Conservation (phyloP, 1,140 invertebrate genomes). For the Himalopsyche phryganea region DNA sequence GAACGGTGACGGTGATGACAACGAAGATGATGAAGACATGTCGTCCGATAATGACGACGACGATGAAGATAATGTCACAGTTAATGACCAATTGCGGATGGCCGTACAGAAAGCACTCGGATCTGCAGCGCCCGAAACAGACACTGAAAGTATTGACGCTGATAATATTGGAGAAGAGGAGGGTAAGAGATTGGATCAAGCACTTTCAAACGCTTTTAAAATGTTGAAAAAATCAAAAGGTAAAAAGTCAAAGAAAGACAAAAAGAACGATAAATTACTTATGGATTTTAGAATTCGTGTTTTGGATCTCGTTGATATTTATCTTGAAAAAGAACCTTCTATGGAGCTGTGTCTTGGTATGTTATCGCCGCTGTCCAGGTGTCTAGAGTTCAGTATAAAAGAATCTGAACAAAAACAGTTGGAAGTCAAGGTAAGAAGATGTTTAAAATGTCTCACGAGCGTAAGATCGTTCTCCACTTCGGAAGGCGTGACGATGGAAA, state of each 20-base stretch:
- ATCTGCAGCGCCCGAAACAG: conserved; percentile 52
- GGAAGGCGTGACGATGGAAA: conserved; percentile 54
- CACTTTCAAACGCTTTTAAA: conserved; percentile 67
- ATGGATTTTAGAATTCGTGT: conserved; percentile 68
- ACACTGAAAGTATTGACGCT: conserved; percentile 69
- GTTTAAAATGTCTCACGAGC: conserved; percentile 58
- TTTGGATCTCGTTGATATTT: conserved; percentile 67
- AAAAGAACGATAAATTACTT: conserved; percentile 60
- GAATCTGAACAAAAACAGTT: conserved; percentile 65
- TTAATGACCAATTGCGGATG: conserved; percentile 62
- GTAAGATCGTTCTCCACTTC: conserved; percentile 60
- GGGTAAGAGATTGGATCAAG: conserved; percentile 66
- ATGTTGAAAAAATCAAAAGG: conserved; percentile 59
- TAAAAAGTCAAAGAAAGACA: conserved; percentile 60
- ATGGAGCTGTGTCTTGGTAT: conserved; percentile 65
- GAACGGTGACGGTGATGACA: conserved; percentile 43
- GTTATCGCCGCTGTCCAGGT: conserved; percentile 60
- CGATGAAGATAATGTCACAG: conserved; percentile 59
- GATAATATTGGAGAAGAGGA: conserved; percentile 74
- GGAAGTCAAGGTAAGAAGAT: conserved; percentile 58
- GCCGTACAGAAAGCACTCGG: conserved; percentile 64
- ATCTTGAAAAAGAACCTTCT: conserved; percentile 62
- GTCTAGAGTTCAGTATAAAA: conserved; percentile 64
- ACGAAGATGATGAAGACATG: conserved; percentile 41
- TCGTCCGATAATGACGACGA: conserved; percentile 45